Percentiles rank a stretch among this genome's conserved stretches.
These are phyloP conservation scores for Caranx ignobilis DNA, from an alignment of 2,113 vertebrate species.

Conservation along the genomic window DNA sequence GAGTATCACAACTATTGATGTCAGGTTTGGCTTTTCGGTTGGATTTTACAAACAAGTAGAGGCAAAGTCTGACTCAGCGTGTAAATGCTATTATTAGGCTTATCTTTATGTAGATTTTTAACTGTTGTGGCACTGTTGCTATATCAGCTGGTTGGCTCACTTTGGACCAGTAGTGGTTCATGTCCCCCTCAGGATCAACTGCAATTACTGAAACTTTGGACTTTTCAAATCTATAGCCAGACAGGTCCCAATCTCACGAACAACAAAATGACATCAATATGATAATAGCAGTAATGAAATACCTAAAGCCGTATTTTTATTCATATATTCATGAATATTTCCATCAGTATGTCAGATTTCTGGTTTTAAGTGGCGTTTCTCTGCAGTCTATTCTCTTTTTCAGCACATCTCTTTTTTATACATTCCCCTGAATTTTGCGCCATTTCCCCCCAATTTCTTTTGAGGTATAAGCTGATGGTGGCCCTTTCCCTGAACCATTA, in stretches of 20 bases:
- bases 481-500: constrained; percentile 40
- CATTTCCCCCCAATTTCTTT: constrained; percentile 22
- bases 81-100: background rate
- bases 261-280: background rate
- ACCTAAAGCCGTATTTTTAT: constrained; percentile 20
- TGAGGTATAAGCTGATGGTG: constrained; percentile 17
- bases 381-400: constrained; percentile 21
- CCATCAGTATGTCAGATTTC: constrained; percentile 9
- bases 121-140: background rate
- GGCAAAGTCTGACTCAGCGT: background rate
- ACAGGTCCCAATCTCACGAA: background rate
- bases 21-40: constrained; percentile 10
- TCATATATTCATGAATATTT: constrained; percentile 36
- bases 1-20: constrained; percentile 24
- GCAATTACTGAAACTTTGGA: background rate
- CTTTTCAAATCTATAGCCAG: background rate
- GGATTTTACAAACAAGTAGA: constrained; percentile 1
- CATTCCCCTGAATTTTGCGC: constrained; percentile 2
- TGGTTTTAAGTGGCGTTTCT: constrained; percentile 16
- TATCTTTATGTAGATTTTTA: background rate
- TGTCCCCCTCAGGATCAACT: background rate
- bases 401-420: background rate
- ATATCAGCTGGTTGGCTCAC: background rate
- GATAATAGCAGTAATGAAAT: constrained; percentile 1
- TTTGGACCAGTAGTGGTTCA: background rate